Base-by-base conservation (phyloP, 2,888 invertebrate species). In the Tiphia femorata region DNA sequence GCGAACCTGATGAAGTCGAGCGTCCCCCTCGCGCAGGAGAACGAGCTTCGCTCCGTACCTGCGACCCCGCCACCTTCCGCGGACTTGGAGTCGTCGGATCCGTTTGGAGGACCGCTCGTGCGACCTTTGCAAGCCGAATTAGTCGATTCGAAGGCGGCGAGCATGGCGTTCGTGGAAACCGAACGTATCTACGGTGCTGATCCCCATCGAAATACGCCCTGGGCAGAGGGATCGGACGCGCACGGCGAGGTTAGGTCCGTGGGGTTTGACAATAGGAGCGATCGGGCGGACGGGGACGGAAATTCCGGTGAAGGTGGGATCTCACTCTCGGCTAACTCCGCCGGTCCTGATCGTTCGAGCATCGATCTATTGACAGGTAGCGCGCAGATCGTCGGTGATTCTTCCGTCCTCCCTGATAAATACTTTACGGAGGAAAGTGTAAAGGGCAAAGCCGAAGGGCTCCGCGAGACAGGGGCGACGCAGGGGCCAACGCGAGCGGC, bases 51-150 rank as follows among this genome's bases (percentile, higher is more conserved):
- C 61, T 51, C 76, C 73, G 75, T 75, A 1, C 76, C 78, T 2
- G 80, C 77, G 14, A 79, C 80, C 17, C 80, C 80, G 54, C 80
- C 81, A 58, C 74, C 76, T 55, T 80, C 80, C 17, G 73, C 75
- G 17, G 76, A 77, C 47, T 72, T 73, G 23, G 75, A 75, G 30
- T 38, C 54, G 50, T 48, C 58, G 40, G 55, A 58, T 52, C 64
- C 64, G 16, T 70, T 67, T 43, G 56, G 14, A 47, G 50, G 17
- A 33, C 53, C 46, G 44, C 37, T 37, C 17, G 19, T 6, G 10
- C 17, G 17, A 10, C 16, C 37, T 10, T 19, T 37, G 7, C 19
- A 3, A 10, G 3, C 10, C 37, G 35, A 44, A 21, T 33, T 50
- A 56, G 64, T 62, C 53, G 75, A 78, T 61, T 46, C 73, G 2